Conservation (phyloP, 2,888 invertebrate genomes). For the Parnassius mnemosyne region DNA sequence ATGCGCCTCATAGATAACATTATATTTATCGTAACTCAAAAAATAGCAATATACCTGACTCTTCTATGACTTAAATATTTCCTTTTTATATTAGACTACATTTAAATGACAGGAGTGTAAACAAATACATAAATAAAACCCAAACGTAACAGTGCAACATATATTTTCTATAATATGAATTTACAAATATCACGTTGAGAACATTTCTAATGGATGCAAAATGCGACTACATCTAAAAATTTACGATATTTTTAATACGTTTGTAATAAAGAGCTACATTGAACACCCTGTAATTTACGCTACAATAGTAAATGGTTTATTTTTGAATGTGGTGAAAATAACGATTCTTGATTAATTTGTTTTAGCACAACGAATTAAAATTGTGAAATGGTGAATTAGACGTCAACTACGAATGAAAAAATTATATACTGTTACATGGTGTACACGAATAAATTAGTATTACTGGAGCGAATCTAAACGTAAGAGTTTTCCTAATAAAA, state of each 20-base stretch:
- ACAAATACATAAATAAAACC: constrained; percentile 68
- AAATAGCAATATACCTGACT: constrained; percentile 37
- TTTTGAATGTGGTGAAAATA: constrained; percentile 13
- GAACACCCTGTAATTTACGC: constrained; percentile 21
- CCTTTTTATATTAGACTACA: constrained; percentile 8
- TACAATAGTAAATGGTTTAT: constrained; percentile 11
- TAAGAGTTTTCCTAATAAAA: constrained; percentile 20
- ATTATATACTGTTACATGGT: constrained; percentile 28
- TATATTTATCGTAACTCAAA: constrained; percentile 34
- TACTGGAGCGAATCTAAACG: constrained; percentile 21
- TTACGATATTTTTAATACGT: constrained; percentile 3
- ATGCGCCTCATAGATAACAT: constrained; percentile 40
- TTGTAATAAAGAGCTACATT: constrained; percentile 15
- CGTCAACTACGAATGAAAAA: constrained; percentile 10
- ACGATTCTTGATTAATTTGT: constrained; percentile 33
- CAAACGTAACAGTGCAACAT: constrained; percentile 73
- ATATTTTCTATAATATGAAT: constrained; percentile 74
- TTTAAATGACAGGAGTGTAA: constrained; percentile 18
- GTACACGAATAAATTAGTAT: constrained; percentile 21
- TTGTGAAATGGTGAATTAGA: constrained; percentile 24
- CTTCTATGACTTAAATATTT: constrained; percentile 29
- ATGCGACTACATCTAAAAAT: constrained; percentile 8
- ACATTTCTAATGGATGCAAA: constrained; percentile 21
- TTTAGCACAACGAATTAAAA: constrained; percentile 31
- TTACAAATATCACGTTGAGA: constrained; percentile 72